Conservation (phyloP, 2,797 vertebrate genomes). For the Chrosomus eos region DNA sequence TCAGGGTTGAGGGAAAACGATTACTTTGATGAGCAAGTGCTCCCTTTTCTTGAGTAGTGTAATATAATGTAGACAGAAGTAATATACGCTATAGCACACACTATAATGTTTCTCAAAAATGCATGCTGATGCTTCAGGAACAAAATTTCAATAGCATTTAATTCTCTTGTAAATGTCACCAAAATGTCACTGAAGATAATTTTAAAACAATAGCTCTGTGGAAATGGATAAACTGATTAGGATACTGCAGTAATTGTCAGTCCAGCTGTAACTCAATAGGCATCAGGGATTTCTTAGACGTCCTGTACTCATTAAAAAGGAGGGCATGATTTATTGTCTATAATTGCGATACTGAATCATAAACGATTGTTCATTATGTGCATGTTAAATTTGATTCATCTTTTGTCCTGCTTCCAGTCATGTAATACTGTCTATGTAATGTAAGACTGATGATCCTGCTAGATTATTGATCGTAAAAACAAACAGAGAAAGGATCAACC, state of each 20-base stretch:
- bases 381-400: constrained; percentile 2
- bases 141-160: constrained; percentile 62
- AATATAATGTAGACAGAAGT: constrained; percentile 29
- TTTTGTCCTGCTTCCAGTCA: constrained; percentile 7
- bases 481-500: constrained; percentile 23
- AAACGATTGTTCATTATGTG: not conserved
- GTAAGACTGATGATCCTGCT: constrained; percentile 26
- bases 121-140: constrained; percentile 64
- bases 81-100: constrained; percentile 61
- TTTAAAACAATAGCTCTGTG: constrained; percentile 12
- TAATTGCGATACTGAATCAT: constrained; percentile 15
- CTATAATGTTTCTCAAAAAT: constrained; percentile 70
- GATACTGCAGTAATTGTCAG: constrained; percentile 24
- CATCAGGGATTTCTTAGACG: constrained; percentile 16
- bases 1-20: not conserved
- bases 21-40: not conserved
- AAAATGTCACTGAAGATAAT: constrained; percentile 10
- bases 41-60: not conserved
- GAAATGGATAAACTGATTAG: constrained; percentile 15
- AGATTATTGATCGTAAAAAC: constrained; percentile 47
- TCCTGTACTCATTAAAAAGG: constrained; percentile 34
- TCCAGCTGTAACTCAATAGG: not conserved
- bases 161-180: constrained; percentile 46
- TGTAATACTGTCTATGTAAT: constrained; percentile 26
- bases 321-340: constrained; percentile 14